Evolutionary conservation across 2,113 vertebrate genomes (phyloP).

Genomic region (Sinocyclocheilus anophthalmus): DNA sequence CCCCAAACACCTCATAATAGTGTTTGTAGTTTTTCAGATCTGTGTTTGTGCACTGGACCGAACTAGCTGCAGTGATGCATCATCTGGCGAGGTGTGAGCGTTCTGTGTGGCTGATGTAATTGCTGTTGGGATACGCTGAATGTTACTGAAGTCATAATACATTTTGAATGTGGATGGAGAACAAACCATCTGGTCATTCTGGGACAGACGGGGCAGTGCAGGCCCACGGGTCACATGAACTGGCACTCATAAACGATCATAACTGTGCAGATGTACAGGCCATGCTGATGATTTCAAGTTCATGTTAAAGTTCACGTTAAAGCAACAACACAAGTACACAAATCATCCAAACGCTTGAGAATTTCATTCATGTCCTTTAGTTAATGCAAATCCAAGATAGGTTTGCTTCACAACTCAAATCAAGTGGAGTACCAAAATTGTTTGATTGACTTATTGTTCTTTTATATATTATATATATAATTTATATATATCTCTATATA

Average conservation of each 20-base stretch:
- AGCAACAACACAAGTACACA: neutral
- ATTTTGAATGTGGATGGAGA: neutral
- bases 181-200: slow-evolving; percentile 27
- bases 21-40: neutral
- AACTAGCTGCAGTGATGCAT: slow-evolving; percentile 7
- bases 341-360: neutral
- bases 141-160: neutral
- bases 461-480: too few species aligned
- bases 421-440: too few species aligned
- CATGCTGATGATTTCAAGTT: neutral
- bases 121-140: neutral
- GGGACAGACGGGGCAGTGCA: neutral
- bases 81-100: slow-evolving; percentile 21
- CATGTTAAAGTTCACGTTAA: neutral
- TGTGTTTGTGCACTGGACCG: neutral
- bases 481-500: too few species aligned
- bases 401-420: too few species aligned
- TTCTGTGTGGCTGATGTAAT: slow-evolving; percentile 44
- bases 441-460: too few species aligned
- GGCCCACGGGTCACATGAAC: neutral
- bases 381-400: neutral
- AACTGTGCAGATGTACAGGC: neutral
- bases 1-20: neutral
- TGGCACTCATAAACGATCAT: neutral
- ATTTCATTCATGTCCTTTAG: neutral